phyloP scores from a whole-genome alignment of 2,797 vertebrate species.

The Gymnopithys bicolor region DNA sequence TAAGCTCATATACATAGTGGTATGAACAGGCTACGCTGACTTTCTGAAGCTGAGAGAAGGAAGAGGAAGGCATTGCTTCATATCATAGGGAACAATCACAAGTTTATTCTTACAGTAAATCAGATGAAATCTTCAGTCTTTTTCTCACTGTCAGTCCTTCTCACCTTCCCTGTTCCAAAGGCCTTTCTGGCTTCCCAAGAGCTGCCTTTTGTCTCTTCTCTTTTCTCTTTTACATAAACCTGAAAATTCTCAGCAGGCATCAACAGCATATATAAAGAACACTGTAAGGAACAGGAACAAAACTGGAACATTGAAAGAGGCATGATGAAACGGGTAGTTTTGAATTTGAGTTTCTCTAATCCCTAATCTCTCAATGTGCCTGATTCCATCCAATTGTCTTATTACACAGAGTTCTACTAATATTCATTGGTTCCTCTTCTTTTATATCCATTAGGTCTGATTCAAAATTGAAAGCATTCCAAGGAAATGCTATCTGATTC shows the following conservation, averaged over 20 bases:
- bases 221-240: background rate
- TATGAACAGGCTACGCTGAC: background rate
- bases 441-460: background rate
- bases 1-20: background rate
- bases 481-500: background rate
- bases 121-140: background rate
- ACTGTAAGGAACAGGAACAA: background rate
- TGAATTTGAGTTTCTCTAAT: background rate
- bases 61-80: background rate
- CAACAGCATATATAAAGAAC: background rate
- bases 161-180: background rate
- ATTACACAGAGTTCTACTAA: fast-evolving
- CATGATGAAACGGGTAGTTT: background rate
- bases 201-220: background rate
- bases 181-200: background rate
- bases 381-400: background rate
- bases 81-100: background rate
- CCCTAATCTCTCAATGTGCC: background rate
- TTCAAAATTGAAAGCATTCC: background rate
- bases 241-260: background rate
- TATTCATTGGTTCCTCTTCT: background rate
- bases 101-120: background rate
- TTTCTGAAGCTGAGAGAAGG: background rate
- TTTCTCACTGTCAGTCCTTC: background rate
- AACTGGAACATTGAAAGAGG: background rate